A percentile compares a stretch with the other conserved stretches of the same genome.
Evolutionary conservation across 1,140 invertebrate genomes (phyloP).

Genomic region (Zaprionus africanus): DNA sequence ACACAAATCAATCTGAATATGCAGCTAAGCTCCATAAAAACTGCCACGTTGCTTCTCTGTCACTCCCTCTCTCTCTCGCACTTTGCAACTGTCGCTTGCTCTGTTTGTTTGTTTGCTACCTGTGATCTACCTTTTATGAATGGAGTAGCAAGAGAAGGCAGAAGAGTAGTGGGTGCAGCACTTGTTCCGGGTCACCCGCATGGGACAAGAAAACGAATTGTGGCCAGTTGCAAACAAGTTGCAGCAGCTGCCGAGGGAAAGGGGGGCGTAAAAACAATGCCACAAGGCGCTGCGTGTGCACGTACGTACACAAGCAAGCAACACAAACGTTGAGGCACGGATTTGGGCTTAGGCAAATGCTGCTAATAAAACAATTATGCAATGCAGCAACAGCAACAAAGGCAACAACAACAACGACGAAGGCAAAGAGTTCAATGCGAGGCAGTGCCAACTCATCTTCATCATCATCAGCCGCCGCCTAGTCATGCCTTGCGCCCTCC

Average conservation of each 20-base stretch:
- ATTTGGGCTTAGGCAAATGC: conserved; percentile 74
- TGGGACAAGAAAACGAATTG: conserved; percentile 6
- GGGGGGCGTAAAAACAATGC: conserved; percentile 54
- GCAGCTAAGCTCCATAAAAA: conserved; percentile 25
- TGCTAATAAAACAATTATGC: conserved; percentile 81
- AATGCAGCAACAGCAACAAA: conserved; percentile 53
- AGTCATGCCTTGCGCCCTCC: not conserved
- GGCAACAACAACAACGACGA: conserved; percentile 25
- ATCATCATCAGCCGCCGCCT: conserved; percentile 35
- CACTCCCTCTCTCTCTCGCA: not conserved
- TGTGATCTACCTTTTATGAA: conserved; percentile 32
- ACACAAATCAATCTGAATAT: conserved; percentile 34
- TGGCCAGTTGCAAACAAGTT: conserved; percentile 25
- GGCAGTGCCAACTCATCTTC: conserved; percentile 44
- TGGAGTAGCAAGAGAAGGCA: not conserved
- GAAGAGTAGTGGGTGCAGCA: not conserved
- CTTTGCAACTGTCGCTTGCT: not conserved
- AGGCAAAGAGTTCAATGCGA: conserved; percentile 20
- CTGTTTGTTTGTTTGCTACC: conserved; percentile 33
- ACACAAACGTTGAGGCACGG: conserved; percentile 47
- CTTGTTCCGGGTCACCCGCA: conserved; percentile 9
- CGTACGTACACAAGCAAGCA: conserved; percentile 50
- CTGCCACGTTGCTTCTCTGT: not conserved
- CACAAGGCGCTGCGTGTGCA: conserved; percentile 53
- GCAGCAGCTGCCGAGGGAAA: not conserved